These are phyloP conservation scores for Callinectes sapidus DNA, from an alignment of 2,888 invertebrate genomes.

Conservation along the genomic window DNA sequence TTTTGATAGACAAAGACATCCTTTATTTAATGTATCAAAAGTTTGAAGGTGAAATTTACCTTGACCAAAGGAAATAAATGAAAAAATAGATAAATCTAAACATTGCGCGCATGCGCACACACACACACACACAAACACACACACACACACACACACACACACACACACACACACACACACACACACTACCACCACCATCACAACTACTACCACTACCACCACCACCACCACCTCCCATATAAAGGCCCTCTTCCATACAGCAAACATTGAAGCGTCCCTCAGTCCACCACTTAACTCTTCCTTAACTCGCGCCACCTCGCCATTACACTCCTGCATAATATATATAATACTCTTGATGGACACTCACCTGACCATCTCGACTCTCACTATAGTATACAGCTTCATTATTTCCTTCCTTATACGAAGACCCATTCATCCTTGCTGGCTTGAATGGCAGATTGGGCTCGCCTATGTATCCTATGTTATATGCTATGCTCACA, in stretches of 20 bases:
- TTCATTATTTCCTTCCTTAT: conserved; percentile 16
- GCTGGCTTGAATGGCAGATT: neutral
- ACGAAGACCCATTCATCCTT: conserved; percentile 18
- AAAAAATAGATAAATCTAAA: neutral
- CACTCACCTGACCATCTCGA: neutral
- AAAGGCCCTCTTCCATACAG: too few species aligned
- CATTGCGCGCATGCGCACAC: too few species aligned
- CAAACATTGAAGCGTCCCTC: neutral
- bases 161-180: conserved; percentile 4
- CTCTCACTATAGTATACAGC: neutral
- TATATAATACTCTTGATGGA: conserved; percentile 25
- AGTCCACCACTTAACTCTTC: conserved; percentile 10
- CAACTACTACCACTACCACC: neutral
- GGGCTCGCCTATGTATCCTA: neutral
- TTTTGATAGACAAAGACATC: too few species aligned
- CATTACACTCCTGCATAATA: conserved; percentile 10
- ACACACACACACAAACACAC: conserved; percentile 23
- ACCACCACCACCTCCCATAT: neutral
- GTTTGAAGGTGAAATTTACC: too few species aligned
- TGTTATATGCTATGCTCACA: neutral
- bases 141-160: conserved; percentile 32
- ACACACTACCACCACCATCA: neutral
- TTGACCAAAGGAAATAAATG: too few species aligned
- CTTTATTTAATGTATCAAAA: too few species aligned
- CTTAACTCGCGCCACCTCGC: neutral